Percentiles rank a stretch among this genome's conserved stretches.
phyloP scores from a whole-genome alignment of 2,113 vertebrate species.

The Sceloporus undulatus region DNA sequence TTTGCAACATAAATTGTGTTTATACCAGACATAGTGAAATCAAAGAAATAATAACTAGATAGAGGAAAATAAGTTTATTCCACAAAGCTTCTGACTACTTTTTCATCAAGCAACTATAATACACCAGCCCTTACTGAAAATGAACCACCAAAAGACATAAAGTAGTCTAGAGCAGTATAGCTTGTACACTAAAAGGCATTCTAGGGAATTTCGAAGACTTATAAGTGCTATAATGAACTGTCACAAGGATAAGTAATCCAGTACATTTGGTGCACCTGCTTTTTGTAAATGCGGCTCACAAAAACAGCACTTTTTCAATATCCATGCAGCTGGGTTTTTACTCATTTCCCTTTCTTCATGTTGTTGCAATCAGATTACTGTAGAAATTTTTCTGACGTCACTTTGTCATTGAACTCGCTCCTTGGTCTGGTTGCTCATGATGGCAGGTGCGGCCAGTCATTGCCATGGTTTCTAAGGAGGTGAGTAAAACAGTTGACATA shows the following conservation, averaged over 20 bases:
- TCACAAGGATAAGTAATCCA: not conserved
- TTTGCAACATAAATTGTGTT: constrained; percentile 15
- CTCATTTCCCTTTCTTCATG: constrained; percentile 98
- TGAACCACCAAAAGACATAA: not conserved
- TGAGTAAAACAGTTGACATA: not conserved
- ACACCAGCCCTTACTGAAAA: not conserved
- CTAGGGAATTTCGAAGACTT: not conserved
- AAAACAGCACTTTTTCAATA: constrained; percentile 6
- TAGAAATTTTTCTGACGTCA: constrained; percentile 98
- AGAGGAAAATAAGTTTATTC: constrained; percentile 20
- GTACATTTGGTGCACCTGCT: not conserved
- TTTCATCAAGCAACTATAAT: not conserved
- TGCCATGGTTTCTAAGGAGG: constrained; percentile 86
- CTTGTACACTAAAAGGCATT: not conserved
- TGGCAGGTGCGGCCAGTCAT: constrained; percentile 93
- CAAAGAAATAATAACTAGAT: not conserved
- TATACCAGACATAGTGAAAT: constrained; percentile 20
- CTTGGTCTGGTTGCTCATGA: constrained; percentile 99
- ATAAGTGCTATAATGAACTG: not conserved
- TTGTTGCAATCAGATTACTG: constrained; percentile 95
- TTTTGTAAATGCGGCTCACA: not conserved
- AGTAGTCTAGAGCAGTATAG: not conserved
- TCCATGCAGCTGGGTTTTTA: constrained; percentile 66
- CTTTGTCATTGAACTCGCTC: constrained; percentile 98
- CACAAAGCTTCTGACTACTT: not conserved